Base-by-base conservation (phyloP, 2,113 vertebrate species). In the Todiramphus saurophagus region DNA sequence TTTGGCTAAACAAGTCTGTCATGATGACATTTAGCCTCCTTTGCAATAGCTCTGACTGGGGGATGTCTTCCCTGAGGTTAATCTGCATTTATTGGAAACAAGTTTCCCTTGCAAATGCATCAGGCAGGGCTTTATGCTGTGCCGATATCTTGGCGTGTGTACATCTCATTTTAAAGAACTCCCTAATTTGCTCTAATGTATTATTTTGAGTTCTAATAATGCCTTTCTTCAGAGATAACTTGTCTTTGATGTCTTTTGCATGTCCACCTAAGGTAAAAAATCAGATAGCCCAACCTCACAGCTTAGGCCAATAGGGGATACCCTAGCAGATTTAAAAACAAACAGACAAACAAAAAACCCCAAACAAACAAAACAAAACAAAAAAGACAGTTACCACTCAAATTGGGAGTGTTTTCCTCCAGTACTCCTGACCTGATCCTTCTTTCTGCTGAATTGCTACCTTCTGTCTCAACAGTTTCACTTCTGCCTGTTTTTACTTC, bases 201-300 rank as follows among this genome's bases (percentile, higher is more conserved):
- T 87, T 86, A 86, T 92, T 94, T 88, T 70, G 55, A 62, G 28
- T 90, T 85, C 48, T 91, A 85, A 82, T 83, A 89, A 85, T 70
- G 21, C 19, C n/a, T 70, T 0, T 67, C 41, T 86, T 89, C 13
- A 10, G 59, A 89, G 80, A 89, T 74, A 94, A 67, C 1, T 0
- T 25, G 9, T 70, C 76, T 90, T 74, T 70, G 11, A 67, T 81
- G 44, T 86, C 79, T 94, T 93, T 78, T 68, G 56, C 10, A 51
- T 43, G 75, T 63, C 31, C 58, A 56, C 35, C 86, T 95, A 74
- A 37, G 55, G 75, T 59, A 74, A 92, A 94, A 88, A 39, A 3
- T 75, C 55, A 44, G 43, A 58, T 17, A 76, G 46, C 5, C 7
- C 16, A 84, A 60, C 16, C 5, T 75, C 48, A 56, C 0, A 0